Conservation (phyloP, 2,797 vertebrate genomes). For the Aselliscus stoliczkanus region DNA sequence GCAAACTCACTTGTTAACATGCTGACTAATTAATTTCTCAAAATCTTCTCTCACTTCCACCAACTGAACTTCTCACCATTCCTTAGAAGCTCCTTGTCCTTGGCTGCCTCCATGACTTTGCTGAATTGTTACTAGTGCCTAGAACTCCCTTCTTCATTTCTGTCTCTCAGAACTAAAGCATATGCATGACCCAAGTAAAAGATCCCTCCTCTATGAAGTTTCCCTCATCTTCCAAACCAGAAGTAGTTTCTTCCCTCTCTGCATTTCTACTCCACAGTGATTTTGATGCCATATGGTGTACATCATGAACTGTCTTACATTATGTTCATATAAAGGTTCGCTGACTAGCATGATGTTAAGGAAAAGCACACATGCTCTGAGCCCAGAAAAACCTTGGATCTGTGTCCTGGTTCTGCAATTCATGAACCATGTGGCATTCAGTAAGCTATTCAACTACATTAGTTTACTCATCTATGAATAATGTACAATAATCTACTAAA, state of each 20-base stretch:
- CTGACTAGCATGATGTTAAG: background rate
- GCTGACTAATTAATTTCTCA: background rate
- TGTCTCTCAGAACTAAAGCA: background rate
- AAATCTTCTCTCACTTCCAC: background rate
- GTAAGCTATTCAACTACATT: background rate
- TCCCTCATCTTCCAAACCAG: background rate
- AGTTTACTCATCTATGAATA: background rate
- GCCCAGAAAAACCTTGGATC: background rate
- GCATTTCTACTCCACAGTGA: background rate
- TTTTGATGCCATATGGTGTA: background rate
- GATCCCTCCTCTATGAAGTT: background rate
- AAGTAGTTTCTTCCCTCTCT: background rate
- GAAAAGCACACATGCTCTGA: background rate
- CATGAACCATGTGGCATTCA: background rate
- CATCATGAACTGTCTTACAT: background rate
- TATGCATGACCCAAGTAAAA: background rate
- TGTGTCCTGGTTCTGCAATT: background rate
- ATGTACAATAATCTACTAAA: background rate
- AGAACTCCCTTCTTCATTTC: background rate
- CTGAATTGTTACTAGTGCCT: background rate
- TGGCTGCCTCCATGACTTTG: background rate
- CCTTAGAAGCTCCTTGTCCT: background rate
- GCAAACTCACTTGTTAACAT: background rate
- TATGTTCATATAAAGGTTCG: background rate
- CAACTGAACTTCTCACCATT: background rate